Conservation (phyloP, 2,113 vertebrate genomes). For the Heptranchias perlo region DNA sequence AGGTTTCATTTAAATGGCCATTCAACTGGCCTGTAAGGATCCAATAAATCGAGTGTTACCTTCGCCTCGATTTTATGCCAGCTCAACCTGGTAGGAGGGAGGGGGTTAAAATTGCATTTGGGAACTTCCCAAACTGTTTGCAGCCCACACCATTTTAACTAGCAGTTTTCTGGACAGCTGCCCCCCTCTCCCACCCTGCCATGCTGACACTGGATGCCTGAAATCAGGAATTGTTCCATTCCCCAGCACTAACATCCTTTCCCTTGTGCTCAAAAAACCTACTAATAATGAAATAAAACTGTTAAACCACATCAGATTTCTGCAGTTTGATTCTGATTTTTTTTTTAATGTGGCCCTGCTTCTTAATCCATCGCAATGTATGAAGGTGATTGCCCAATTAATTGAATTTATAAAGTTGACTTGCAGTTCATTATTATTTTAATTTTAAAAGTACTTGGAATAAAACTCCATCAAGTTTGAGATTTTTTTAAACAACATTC, state of each 20-base stretch:
- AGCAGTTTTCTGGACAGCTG: not conserved
- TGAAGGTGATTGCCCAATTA: not conserved
- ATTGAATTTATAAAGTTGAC: not conserved
- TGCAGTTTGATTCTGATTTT: not conserved
- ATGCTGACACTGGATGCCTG: not conserved
- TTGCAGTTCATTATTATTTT: not conserved
- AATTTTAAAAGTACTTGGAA: not conserved
- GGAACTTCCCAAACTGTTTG: not conserved
- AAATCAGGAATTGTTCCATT: not conserved
- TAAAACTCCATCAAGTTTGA: not conserved
- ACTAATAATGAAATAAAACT: not conserved
- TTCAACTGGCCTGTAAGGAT: not conserved
- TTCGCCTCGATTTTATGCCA: not conserved
- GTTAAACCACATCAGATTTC: not conserved
- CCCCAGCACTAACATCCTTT: not conserved
- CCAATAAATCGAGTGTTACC: not conserved
- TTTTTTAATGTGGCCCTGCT: not conserved
- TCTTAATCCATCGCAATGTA: not conserved
- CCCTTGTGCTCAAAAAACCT: not conserved
- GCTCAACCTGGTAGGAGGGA: not conserved
- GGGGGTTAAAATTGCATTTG: not conserved
- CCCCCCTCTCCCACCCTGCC: not conserved
- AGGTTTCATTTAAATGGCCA: not conserved
- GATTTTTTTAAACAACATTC: constrained; percentile 41
- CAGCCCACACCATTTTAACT: not conserved